Percentiles rank a stretch among this genome's conserved stretches.
Conservation (phyloP, 1,140 invertebrate species). For the Drosophila kikkawai region DNA sequence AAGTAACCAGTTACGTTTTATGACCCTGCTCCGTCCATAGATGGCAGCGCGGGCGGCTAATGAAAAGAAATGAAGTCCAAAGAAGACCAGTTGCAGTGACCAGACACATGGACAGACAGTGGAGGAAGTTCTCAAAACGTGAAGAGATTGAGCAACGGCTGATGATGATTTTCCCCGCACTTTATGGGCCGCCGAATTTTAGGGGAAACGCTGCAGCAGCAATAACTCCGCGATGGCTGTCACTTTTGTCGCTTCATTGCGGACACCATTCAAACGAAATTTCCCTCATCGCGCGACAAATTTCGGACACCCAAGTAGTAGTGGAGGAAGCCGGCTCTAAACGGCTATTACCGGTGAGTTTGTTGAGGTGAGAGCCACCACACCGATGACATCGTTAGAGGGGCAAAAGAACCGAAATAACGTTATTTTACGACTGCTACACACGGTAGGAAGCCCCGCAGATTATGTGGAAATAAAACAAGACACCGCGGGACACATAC, state of each 20-base stretch:
- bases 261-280: conserved; percentile 69
- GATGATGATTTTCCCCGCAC: conserved; percentile 49
- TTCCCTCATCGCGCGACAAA: conserved; percentile 70
- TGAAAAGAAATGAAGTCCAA: conserved; percentile 75
- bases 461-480: conserved; percentile 71
- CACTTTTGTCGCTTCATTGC: conserved; percentile 55
- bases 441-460: conserved; percentile 51
- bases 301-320: conserved; percentile 74
- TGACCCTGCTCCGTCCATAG: conserved; percentile 54
- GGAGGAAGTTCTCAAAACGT: conserved; percentile 59
- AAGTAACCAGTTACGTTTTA: conserved; percentile 80
- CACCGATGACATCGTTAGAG: conserved; percentile 58
- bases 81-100: conserved; percentile 33
- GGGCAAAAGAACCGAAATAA: conserved; percentile 64
- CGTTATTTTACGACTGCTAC: conserved; percentile 68
- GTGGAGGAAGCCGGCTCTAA: conserved; percentile 66
- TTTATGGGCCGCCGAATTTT: conserved; percentile 44
- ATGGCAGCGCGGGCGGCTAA: conserved; percentile 65
- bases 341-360: conserved; percentile 53
- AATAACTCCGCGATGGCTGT: conserved; percentile 28
- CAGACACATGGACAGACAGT: background rate
- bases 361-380: conserved; percentile 21
- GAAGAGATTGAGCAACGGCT: conserved; percentile 71
- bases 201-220: conserved; percentile 50
- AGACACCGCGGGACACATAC: conserved; percentile 24